Conservation (phyloP, 1,140 invertebrate species). For the Dendrolimus punctatus region DNA sequence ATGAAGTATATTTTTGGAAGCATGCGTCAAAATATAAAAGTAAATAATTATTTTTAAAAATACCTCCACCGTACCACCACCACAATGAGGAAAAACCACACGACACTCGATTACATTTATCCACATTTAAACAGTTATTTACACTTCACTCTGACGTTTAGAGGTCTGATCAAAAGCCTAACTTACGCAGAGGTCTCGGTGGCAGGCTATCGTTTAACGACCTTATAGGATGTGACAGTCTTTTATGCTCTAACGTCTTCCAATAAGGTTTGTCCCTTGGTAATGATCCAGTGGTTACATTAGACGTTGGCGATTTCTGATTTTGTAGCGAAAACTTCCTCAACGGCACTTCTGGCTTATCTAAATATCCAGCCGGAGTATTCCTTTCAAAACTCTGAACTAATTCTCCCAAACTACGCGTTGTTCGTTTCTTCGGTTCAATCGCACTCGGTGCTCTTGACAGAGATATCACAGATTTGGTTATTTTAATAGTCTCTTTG, state of each 20-base stretch:
- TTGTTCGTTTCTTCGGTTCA: slow-evolving; percentile 19
- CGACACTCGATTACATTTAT: slow-evolving; percentile 16
- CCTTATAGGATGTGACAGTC: slow-evolving; percentile 54
- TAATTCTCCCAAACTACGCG: slow-evolving; percentile 26
- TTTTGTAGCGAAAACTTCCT: slow-evolving; percentile 45
- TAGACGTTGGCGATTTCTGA: slow-evolving; percentile 18
- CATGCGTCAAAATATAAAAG: too few species aligned
- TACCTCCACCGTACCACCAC: slow-evolving; percentile 21
- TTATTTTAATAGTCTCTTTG: slow-evolving; percentile 38
- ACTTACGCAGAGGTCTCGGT: slow-evolving; percentile 58
- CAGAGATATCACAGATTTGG: slow-evolving; percentile 49
- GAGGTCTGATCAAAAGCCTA: slow-evolving; percentile 35
- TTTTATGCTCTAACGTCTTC: slow-evolving; percentile 60
- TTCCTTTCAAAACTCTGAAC: slow-evolving; percentile 37
- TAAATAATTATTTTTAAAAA: slow-evolving; percentile 2
- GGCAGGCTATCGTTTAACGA: slow-evolving; percentile 49
- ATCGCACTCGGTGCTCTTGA: slow-evolving; percentile 51
- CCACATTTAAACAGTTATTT: slow-evolving; percentile 44
- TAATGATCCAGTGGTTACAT: slow-evolving; percentile 35
- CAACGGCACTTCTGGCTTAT: slow-evolving; percentile 17
- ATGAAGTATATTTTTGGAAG: too few species aligned
- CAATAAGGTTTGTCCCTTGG: slow-evolving; percentile 48
- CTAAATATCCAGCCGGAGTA: slow-evolving; percentile 11
- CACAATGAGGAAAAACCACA: slow-evolving; percentile 18
- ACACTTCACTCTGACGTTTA: slow-evolving; percentile 52